Percentiles rank a stretch among this genome's conserved stretches.
Conservation (phyloP, 2,797 vertebrate genomes). For the Phaenicophaeus curvirostris region DNA sequence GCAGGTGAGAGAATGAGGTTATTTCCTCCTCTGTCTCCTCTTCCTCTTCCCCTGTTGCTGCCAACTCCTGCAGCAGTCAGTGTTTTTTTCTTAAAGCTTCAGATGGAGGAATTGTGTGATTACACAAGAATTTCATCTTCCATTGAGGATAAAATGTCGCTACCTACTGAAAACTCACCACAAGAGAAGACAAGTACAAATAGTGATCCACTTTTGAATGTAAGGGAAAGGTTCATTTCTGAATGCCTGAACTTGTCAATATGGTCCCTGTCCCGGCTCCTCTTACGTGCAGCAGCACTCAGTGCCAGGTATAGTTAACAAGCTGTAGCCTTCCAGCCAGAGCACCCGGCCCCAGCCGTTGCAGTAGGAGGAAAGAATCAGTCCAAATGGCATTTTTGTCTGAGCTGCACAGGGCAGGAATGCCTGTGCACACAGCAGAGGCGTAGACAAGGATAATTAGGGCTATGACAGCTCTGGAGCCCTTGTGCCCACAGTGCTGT, state of each 20-base stretch:
- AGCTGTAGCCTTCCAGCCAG: neutral
- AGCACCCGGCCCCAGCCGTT: neutral
- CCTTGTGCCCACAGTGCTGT: neutral
- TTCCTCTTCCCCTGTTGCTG: slow-evolving; percentile 53
- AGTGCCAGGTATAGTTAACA: neutral
- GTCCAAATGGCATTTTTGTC: neutral
- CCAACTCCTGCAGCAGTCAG: neutral
- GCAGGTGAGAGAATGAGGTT: slow-evolving; percentile 55
- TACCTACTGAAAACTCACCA: neutral
- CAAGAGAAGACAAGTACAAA: neutral
- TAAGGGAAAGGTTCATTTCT: neutral
- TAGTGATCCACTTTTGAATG: neutral
- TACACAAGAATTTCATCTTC: slow-evolving; percentile 5
- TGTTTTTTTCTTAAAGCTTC: slow-evolving; percentile 45
- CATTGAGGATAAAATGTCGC: neutral
- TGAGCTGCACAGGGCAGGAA: neutral
- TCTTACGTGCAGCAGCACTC: neutral
- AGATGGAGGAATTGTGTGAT: slow-evolving; percentile 31
- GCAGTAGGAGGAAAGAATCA: neutral
- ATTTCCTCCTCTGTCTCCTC: slow-evolving; percentile 61
- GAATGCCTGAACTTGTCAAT: neutral
- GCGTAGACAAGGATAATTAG: neutral
- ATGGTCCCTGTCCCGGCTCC: neutral
- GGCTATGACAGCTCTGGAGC: neutral
- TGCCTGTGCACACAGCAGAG: fast-evolving